Base-by-base conservation (phyloP, 1,140 invertebrate species). In the Lucilia sericata region DNA sequence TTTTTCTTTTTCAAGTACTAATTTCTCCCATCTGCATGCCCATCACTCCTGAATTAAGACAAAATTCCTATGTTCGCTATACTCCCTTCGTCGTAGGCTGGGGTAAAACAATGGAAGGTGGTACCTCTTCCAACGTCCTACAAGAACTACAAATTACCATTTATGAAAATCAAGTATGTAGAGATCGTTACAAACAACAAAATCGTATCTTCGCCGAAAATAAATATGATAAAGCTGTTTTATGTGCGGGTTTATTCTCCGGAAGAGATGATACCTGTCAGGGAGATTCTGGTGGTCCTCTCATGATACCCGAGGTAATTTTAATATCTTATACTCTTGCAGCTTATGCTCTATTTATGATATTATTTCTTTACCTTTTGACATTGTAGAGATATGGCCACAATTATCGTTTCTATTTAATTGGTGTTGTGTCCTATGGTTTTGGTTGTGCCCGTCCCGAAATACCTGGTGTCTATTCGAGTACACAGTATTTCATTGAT, bases 221-320 rank as follows among this genome's bases (percentile, higher is more conserved):
- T 47, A 88, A 93, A 25, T 91, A 91, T 65, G 90, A 90, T 49
- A 85, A 92, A 0, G 92, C 93, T 0, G 93, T 96, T 10, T 55
- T 98, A 0, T 98, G 97, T 87, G 97, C 96, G 5, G 96, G 96
- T 14, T 94, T 92, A 84, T 88, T 92, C 30, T 84, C 88, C 5
- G 96, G 96, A 0, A 95, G 95, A 19, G 95, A 95, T 88, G 96
- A 97, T 90, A 94, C 96, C 10, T 97, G 96, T 88, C 95, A 96
- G 90, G 94, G 96, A 21, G 96, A 97, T 90, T 97, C 96, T 49
- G 96, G 96, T 9, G 96, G 96, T 21, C 96, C 96, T 0, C 87
- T 97, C 5, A 96, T 97, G 95, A 88, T 91, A 25, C 92, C 92
- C 25, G 89, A 91, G 81, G 86, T 86, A 76, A 78, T 13, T 95